Base-by-base conservation (phyloP, 2,797 vertebrate species). In the Bryconaethiops microstoma region DNA sequence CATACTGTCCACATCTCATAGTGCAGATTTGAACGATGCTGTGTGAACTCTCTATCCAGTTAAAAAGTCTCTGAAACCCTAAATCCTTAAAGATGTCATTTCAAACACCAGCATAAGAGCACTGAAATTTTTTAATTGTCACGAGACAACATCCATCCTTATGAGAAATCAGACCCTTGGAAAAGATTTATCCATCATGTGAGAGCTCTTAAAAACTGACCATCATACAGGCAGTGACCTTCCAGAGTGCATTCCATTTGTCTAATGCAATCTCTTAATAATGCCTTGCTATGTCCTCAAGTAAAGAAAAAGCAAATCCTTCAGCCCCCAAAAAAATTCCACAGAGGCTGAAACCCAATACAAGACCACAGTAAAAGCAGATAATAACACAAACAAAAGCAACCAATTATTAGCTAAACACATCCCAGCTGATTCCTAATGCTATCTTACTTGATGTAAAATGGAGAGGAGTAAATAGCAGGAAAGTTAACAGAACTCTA, bases 401-500 rank as follows among this genome's bases (percentile, higher is more conserved):
- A 52, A 54, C 42, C 5, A 4, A 75, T 19, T 16, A 72, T 76
- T 12, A 77, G 1, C 40, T 0, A 9, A 39, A 71, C 52, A 69
- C 35, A 42, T 14, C 62, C 10, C 45, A 67, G 29, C 35, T 54
- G 12, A 4, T 5, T 2, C 13, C 12, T 17, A 52, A 54, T 16
- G 48, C 12, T 19, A 59, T 67, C 25, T 40, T 19, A n/a, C 42
- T 64, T 21, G 14, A 0, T 40, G 9, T 52, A 23, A 76, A 40
- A 17, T 59, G 50, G 12, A 17, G 10, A 29, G 48, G 7, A 65
- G 2, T n/a, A 74, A 67, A 63, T 8, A 69, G n/a, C 21, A 35
- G 73, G 12, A 84, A 77, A 50, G 25, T 5, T 50, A 74, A 48
- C 16, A 79, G 78, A 83, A 89, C 90, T 76, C 21, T 93, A 98